phyloP scores from a whole-genome alignment of 2,113 vertebrate species.

The Callorhinus ursinus region DNA sequence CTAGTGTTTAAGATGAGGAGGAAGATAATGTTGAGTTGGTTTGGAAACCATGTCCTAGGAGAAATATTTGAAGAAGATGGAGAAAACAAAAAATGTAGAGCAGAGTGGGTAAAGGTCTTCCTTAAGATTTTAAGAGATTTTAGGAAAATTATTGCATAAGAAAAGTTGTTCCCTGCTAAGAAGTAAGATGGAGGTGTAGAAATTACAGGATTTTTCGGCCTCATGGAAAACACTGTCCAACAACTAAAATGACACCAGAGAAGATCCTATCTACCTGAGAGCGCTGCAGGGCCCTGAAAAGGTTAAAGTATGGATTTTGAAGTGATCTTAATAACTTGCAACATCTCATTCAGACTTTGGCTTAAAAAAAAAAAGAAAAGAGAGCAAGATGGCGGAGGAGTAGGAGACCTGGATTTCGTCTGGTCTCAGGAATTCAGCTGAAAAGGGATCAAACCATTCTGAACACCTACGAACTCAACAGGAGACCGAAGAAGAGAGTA shows the following conservation, averaged over 20 bases:
- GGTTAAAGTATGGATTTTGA: neutral
- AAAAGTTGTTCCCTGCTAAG: neutral
- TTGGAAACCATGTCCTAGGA: neutral
- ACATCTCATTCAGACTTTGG: too few species aligned
- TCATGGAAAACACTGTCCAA: neutral
- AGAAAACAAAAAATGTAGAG: neutral
- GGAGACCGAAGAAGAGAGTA: too few species aligned
- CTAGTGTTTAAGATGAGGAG: neutral
- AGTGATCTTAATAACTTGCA: neutral
- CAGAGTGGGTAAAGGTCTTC: neutral
- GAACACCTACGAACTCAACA: too few species aligned
- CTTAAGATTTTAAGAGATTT: constrained; percentile 8
- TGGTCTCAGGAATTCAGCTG: too few species aligned
- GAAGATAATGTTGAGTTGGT: neutral
- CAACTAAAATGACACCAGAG: neutral
- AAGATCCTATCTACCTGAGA: neutral
- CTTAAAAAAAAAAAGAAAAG: too few species aligned
- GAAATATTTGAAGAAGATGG: neutral
- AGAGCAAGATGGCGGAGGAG: too few species aligned
- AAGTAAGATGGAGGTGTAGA: neutral
- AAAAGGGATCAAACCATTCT: too few species aligned
- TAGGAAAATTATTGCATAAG: neutral
- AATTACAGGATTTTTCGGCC: neutral
- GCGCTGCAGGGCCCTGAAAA: neutral
- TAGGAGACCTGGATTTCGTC: too few species aligned